A percentile compares a stretch with the other conserved stretches of the same genome.
Evolutionary conservation across 2,888 invertebrate genomes (phyloP).

Genomic region (Stenodera caucasica): DNA sequence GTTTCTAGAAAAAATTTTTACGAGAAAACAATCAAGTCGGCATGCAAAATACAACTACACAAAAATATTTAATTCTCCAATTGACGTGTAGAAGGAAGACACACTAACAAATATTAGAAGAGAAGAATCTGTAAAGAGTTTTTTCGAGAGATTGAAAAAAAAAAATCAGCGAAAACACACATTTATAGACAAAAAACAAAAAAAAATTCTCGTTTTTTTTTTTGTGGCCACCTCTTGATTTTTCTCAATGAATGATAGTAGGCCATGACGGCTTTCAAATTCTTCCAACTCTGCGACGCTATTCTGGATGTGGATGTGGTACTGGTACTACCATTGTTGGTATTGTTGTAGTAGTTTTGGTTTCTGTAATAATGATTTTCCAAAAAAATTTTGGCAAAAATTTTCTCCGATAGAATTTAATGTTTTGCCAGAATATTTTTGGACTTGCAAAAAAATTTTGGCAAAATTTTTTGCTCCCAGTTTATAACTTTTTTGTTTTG

Average conservation of each 20-base stretch:
- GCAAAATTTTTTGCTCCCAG: neutral
- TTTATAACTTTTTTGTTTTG: neutral
- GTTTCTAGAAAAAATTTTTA: constrained; percentile 20
- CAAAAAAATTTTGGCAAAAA: neutral
- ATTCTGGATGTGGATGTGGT: constrained; percentile 32
- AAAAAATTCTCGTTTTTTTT: constrained; percentile 20
- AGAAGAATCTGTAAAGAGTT: constrained; percentile 19
- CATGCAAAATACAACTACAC: constrained; percentile 47
- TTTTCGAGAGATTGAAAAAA: neutral
- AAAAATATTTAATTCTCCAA: too few relatives aligned
- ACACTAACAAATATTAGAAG: constrained; percentile 19
- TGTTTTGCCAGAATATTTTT: too few relatives aligned
- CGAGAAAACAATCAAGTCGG: constrained; percentile 26
- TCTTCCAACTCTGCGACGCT: constrained; percentile 76
- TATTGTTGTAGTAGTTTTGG: constrained; percentile 15
- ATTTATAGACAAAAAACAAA: constrained; percentile 24
- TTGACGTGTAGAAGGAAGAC: constrained; percentile 18
- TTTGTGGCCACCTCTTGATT: constrained; percentile 74
- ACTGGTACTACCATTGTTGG: neutral
- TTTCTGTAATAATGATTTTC: constrained; percentile 23
- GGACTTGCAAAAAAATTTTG: neutral
- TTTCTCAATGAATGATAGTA: constrained; percentile 87
- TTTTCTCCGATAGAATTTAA: neutral
- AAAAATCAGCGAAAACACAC: constrained; percentile 21
- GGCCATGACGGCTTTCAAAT: constrained; percentile 85